Evolutionary conservation across 2,888 invertebrate genomes (phyloP), one percentile per base, ranked within the genome.

Genomic region (Brenthis daphne): DNA sequence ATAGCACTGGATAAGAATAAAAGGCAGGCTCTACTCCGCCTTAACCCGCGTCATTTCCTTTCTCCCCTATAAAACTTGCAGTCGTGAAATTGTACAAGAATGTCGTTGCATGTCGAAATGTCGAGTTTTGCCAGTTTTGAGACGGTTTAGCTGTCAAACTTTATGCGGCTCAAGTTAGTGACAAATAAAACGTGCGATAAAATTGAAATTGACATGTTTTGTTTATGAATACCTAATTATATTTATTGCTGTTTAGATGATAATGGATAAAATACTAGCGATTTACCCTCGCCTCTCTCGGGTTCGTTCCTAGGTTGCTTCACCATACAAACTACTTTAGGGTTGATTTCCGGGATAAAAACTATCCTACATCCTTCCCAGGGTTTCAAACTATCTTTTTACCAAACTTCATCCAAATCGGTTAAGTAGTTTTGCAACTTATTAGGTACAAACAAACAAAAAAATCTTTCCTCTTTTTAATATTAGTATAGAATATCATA

Each of bases 71-170:
- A 79, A 78, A 80, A 79, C 74, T 76, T 73, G 74, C 69, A 74
- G 69, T 73, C 67, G 72, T 74, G 74, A 74, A 78, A 77, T 76
- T 78, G 75, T 75, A 69, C 70, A 68, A 74, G 77, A 77, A 78
- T 78, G 76, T 74, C 75, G 76, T 71, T 67, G 74, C 75, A 77
- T 70, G 77, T 75, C 70, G 76, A 77, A 74, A 75, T 75, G 77
- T 74, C 72, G 75, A 78, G 76, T 76, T 77, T 75, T 76, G 76
- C 73, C 74, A 77, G 75, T 76, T 77, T 73, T 74, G 74, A 77
- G 73, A 70, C 73, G 71, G 77, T 78, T 80, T 77, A 76, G 77
- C 76, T 78, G 80, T 79, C 77, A 79, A 80, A 82, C 77, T 74
- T 73, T 70, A 67, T 67, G 56, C 53, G 73, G 70, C 53, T 64